A percentile compares a stretch with the other conserved stretches of the same genome.
phyloP scores from a whole-genome alignment of 2,888 invertebrate species.

The Philopedon plagiatum region DNA sequence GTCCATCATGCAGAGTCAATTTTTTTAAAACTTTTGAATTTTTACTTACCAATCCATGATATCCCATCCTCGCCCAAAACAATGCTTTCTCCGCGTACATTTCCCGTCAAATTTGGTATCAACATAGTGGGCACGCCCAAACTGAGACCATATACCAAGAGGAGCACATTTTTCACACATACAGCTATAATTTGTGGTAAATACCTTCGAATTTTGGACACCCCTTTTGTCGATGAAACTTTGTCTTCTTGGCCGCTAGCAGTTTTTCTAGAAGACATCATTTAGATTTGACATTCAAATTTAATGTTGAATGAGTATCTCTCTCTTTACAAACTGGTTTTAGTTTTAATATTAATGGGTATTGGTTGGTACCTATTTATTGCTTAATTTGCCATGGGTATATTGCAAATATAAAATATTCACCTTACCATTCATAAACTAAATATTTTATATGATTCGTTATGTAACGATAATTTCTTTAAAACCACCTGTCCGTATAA shows the following conservation, averaged over 20 bases:
- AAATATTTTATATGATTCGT: too few species aligned
- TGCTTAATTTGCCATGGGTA: too few species aligned
- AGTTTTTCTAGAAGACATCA: neutral
- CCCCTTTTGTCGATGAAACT: neutral
- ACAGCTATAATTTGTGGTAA: slow-evolving; percentile 83
- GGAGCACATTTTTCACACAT: slow-evolving; percentile 82
- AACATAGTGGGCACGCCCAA: slow-evolving; percentile 86
- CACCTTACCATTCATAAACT: too few species aligned
- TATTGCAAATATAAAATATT: neutral
- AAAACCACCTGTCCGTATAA: too few species aligned
- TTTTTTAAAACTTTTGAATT: neutral
- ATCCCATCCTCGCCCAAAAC: slow-evolving; percentile 74
- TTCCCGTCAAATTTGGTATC: slow-evolving; percentile 79
- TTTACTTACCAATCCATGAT: slow-evolving; percentile 80
- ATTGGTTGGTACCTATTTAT: too few species aligned
- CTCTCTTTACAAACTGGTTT: neutral
- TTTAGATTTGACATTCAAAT: neutral
- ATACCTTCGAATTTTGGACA: slow-evolving; percentile 64
- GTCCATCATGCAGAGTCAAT: too few species aligned
- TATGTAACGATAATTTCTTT: too few species aligned
- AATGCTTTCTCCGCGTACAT: slow-evolving; percentile 65
- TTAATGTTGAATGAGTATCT: neutral
- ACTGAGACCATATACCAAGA: slow-evolving; percentile 85
- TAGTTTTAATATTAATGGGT: too few species aligned
- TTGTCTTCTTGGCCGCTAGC: neutral